A percentile compares a stretch with the other conserved stretches of the same genome.
phyloP scores from a whole-genome alignment of 2,888 invertebrate genomes.

The Meta bourneti region DNA sequence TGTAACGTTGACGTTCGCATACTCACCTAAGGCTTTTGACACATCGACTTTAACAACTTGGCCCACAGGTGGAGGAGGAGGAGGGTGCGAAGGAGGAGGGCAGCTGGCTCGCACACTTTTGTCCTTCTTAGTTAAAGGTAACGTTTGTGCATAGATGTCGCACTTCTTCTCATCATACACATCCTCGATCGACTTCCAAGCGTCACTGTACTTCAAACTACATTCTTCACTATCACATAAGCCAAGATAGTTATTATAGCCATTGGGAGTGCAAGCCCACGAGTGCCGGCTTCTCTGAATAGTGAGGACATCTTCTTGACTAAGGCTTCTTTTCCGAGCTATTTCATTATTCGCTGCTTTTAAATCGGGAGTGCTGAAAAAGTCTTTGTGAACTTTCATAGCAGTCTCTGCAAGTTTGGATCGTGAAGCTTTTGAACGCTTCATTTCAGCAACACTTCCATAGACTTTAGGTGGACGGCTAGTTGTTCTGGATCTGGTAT shows the following conservation, averaged over 20 bases:
- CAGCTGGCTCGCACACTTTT: conserved; percentile 71
- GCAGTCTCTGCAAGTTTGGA: conserved; percentile 61
- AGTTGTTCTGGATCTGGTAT: conserved; percentile 42
- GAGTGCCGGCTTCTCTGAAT: conserved; percentile 79
- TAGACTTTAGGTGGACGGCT: conserved; percentile 80
- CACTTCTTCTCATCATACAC: conserved; percentile 72
- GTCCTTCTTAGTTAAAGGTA: conserved; percentile 76
- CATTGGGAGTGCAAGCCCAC: conserved; percentile 78
- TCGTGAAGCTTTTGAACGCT: conserved; percentile 86
- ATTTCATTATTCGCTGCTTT: conserved; percentile 82
- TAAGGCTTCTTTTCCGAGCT: conserved; percentile 81
- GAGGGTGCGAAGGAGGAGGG: conserved; percentile 91
- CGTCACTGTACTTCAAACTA: conserved; percentile 78
- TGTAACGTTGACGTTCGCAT: conserved; percentile 80
- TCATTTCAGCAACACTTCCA: conserved; percentile 82
- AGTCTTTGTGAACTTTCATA: conserved; percentile 86
- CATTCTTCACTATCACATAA: conserved; percentile 76
- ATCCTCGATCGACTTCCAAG: conserved; percentile 80
- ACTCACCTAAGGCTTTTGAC: conserved; percentile 78
- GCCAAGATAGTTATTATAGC: conserved; percentile 65
- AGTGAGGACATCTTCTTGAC: conserved; percentile 85
- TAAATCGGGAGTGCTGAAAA: conserved; percentile 95
- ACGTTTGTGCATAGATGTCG: conserved; percentile 77
- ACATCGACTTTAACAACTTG: conserved; percentile 81
- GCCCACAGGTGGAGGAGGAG: conserved; percentile 88